phyloP scores from a whole-genome alignment of 2,113 vertebrate genomes.

The Chaetura pelagica region DNA sequence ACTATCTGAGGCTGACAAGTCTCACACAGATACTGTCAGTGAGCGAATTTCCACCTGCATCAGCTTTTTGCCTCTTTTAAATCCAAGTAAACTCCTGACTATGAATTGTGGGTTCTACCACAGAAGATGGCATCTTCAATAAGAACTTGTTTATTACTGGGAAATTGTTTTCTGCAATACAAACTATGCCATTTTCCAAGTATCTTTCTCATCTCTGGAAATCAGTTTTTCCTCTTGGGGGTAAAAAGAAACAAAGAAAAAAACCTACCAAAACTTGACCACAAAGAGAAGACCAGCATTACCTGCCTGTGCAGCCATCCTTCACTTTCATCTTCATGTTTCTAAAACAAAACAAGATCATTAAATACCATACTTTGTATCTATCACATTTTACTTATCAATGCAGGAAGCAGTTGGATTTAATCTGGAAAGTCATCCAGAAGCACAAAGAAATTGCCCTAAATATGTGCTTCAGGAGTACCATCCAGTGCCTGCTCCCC shows the following conservation, averaged over 20 bases:
- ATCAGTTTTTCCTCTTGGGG: neutral
- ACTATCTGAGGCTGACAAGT: neutral
- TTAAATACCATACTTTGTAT: neutral
- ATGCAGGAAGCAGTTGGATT: neutral
- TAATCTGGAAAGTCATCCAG: neutral
- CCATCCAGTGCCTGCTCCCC: neutral
- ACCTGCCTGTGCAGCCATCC: constrained; percentile 97
- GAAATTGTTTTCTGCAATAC: neutral
- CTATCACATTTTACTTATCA: neutral
- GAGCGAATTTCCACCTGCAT: neutral
- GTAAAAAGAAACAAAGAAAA: neutral
- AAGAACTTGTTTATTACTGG: neutral
- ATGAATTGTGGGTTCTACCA: neutral
- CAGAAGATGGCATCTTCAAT: neutral
- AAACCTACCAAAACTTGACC: neutral
- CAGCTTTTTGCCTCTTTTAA: neutral
- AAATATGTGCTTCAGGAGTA: neutral
- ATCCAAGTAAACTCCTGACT: neutral
- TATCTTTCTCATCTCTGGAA: neutral
- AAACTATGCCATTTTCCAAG: neutral
- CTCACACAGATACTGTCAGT: neutral
- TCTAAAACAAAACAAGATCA: constrained; percentile 77
- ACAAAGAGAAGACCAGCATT: neutral
- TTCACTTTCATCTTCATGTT: constrained; percentile 95
- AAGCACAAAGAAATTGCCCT: neutral